These are phyloP conservation scores for Portunus trituberculatus DNA, from an alignment of 1,140 invertebrate genomes.

Conservation along the genomic window DNA sequence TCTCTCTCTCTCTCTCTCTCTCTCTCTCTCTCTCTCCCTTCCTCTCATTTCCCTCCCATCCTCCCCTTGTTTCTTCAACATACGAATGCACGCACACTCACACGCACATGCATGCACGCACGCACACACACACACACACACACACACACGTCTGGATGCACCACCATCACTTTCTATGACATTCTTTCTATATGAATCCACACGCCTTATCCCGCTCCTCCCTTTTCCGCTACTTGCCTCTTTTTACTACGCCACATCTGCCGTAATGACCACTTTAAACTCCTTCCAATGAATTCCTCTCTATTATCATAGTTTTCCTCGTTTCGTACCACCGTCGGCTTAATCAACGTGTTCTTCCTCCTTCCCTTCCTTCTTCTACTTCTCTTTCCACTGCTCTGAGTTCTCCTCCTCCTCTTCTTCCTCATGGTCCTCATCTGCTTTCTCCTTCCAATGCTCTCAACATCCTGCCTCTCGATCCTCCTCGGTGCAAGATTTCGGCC, in stretches of 20 bases:
- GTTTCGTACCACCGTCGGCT: not conserved
- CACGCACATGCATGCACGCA: too few relatives aligned
- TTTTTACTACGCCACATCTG: too few relatives aligned
- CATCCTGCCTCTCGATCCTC: not conserved
- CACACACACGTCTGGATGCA: too few relatives aligned
- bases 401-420: not conserved
- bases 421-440: not conserved
- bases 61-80: not conserved
- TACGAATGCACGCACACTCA: too few relatives aligned
- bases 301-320: not conserved
- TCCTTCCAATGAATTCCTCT: not conserved
- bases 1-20: not conserved
- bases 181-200: too few relatives aligned
- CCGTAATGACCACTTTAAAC: too few relatives aligned
- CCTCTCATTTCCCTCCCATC: not conserved
- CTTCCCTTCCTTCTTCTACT: not conserved
- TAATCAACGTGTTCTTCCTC: not conserved
- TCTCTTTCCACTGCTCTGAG: not conserved
- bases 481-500: constrained; percentile 17
- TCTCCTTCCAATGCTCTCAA: not conserved
- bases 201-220: too few relatives aligned
- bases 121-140: too few relatives aligned
- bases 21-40: not conserved
- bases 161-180: too few relatives aligned
- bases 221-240: too few relatives aligned